Conservation (phyloP, 2,888 invertebrate species). For the Dusona sp. region DNA sequence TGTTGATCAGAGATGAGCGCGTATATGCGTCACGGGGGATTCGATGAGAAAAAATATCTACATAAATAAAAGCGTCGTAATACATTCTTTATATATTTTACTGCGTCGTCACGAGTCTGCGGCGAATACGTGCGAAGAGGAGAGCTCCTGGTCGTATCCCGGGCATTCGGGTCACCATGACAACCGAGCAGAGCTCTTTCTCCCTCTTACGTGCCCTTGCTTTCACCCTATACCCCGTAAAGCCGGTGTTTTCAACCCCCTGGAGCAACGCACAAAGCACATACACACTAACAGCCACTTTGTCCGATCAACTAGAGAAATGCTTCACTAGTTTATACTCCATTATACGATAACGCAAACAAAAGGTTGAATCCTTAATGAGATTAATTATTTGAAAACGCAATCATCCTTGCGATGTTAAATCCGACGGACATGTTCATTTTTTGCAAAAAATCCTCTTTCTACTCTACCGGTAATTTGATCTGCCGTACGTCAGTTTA, state of each 20-base stretch:
- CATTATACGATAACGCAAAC: constrained; percentile 20
- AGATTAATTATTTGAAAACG: background rate
- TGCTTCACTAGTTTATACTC: constrained; percentile 38
- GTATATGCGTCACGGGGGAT: constrained; percentile 10
- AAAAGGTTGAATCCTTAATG: constrained; percentile 4
- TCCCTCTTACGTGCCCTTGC: constrained; percentile 40
- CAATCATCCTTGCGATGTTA: background rate
- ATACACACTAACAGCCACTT: constrained; percentile 53
- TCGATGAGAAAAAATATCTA: constrained; percentile 43
- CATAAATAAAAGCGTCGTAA: constrained; percentile 28
- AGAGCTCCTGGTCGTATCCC: constrained; percentile 76
- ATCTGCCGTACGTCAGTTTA: background rate
- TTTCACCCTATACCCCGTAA: background rate
- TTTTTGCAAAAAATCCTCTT: background rate
- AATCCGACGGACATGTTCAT: background rate
- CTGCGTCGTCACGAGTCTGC: constrained; percentile 67
- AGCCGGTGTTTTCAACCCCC: constrained; percentile 31
- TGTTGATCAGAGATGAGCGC: constrained; percentile 21
- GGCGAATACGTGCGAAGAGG: constrained; percentile 44
- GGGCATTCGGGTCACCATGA: constrained; percentile 83
- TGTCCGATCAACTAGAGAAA: constrained; percentile 49
- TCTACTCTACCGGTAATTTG: background rate
- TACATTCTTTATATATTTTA: constrained; percentile 40
- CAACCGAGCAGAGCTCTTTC: constrained; percentile 74
- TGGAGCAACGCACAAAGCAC: constrained; percentile 46